These are phyloP conservation scores for Sebastes hopkinsi DNA, from an alignment of 2,797 vertebrate species.

Conservation along the genomic window DNA sequence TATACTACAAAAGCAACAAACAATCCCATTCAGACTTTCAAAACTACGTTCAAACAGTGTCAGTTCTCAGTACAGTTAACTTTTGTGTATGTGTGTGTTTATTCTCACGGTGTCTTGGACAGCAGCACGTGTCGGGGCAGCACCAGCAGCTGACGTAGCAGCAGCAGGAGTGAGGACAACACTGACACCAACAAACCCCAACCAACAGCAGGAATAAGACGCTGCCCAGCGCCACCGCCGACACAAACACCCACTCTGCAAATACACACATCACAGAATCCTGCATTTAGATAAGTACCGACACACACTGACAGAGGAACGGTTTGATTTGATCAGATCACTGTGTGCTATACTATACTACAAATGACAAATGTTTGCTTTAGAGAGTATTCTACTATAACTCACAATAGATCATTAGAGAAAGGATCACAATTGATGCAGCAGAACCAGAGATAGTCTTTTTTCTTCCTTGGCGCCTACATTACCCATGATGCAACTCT, in stretches of 20 bases:
- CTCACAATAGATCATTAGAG: not conserved
- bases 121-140: constrained; percentile 97
- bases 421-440: not conserved
- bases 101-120: constrained; percentile 94
- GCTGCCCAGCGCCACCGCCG: constrained; percentile 89
- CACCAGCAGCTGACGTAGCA: constrained; percentile 96
- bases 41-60: not conserved
- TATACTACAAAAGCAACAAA: constrained; percentile 84
- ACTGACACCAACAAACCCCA: constrained; percentile 98
- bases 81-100: not conserved
- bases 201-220: constrained; percentile 91
- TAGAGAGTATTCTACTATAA: not conserved
- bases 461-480: not conserved
- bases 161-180: constrained; percentile 97
- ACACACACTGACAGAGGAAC: not conserved
- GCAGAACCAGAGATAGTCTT: not conserved
- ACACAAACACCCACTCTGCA: constrained; percentile 97
- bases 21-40: not conserved
- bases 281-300: not conserved
- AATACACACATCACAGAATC: constrained; percentile 50
- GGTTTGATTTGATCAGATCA: not conserved
- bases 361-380: not conserved
- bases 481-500: not conserved
- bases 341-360: not conserved
- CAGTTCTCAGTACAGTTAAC: not conserved